A percentile compares a stretch with the other conserved stretches of the same genome.
Conservation (phyloP, 2,797 vertebrate genomes). For the Loris lydekkerianus region DNA sequence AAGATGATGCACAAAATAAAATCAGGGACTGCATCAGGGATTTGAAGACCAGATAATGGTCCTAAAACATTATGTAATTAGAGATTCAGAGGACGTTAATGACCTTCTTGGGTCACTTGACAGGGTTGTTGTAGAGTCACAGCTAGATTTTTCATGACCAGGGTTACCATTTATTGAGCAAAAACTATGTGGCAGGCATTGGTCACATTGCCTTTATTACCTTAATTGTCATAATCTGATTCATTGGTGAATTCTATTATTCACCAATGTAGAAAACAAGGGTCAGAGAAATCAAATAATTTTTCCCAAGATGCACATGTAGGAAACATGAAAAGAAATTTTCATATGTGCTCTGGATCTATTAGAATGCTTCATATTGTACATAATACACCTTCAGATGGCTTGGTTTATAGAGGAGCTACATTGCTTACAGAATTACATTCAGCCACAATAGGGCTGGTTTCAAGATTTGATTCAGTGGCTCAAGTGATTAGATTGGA, state of each 20-base stretch:
- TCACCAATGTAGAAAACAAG: background rate
- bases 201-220: background rate
- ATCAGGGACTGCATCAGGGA: background rate
- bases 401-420: background rate
- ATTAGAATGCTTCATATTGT: background rate
- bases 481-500: background rate
- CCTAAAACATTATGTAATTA: background rate
- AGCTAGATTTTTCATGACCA: background rate
- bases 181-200: background rate
- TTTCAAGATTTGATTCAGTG: background rate
- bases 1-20: slow-evolving; percentile 52
- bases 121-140: background rate
- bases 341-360: background rate
- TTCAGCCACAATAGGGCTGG: background rate
- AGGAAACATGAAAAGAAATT: slow-evolving; percentile 1
- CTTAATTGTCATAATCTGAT: background rate
- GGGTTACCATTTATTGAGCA: background rate
- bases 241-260: background rate
- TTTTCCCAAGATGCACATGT: background rate
- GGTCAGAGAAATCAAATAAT: background rate
- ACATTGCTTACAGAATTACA: background rate
- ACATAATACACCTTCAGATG: background rate
- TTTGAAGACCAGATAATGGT: background rate
- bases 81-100: background rate
- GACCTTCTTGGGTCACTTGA: background rate